phyloP scores from a whole-genome alignment of 2,797 vertebrate species.

The Sebastes steindachneri region DNA sequence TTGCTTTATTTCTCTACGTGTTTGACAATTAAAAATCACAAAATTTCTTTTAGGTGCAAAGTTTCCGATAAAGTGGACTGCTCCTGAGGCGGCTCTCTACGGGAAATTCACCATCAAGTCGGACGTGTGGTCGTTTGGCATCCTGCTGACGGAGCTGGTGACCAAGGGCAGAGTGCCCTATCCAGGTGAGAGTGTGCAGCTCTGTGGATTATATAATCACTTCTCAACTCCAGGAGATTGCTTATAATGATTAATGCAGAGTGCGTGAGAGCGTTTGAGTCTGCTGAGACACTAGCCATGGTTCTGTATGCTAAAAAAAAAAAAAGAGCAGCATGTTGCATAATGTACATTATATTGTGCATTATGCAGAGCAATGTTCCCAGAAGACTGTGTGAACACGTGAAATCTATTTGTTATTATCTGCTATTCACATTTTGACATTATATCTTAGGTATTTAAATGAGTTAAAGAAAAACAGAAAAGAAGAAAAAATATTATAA shows the following conservation, averaged over 20 bases:
- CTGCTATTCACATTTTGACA: background rate
- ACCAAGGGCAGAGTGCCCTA: constrained; percentile 99
- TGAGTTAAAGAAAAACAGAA: background rate
- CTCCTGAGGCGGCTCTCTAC: constrained; percentile 95
- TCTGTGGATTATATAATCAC: background rate
- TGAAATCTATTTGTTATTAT: background rate
- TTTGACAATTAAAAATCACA: background rate
- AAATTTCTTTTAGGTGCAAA: constrained; percentile 89
- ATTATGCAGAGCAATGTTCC: constrained; percentile 48
- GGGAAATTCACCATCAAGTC: constrained; percentile 99
- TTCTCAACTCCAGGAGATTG: constrained; percentile 8
- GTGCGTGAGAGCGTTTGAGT: background rate
- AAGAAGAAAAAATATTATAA: background rate
- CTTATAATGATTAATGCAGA: constrained; percentile 11
- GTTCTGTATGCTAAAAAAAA: constrained; percentile 11
- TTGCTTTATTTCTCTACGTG: background rate
- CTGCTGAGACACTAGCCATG: background rate
- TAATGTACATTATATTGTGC: constrained; percentile 39
- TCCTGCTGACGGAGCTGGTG: constrained; percentile 98
- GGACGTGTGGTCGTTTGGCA: constrained; percentile 99
- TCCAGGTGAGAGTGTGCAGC: constrained; percentile 87
- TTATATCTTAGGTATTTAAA: background rate
- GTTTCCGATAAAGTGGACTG: constrained; percentile 99
- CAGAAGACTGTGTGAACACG: constrained; percentile 19
- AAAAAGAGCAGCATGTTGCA: constrained; percentile 45